phyloP scores from a whole-genome alignment of 2,113 vertebrate genomes.

The Phrynosoma blainvillii region DNA sequence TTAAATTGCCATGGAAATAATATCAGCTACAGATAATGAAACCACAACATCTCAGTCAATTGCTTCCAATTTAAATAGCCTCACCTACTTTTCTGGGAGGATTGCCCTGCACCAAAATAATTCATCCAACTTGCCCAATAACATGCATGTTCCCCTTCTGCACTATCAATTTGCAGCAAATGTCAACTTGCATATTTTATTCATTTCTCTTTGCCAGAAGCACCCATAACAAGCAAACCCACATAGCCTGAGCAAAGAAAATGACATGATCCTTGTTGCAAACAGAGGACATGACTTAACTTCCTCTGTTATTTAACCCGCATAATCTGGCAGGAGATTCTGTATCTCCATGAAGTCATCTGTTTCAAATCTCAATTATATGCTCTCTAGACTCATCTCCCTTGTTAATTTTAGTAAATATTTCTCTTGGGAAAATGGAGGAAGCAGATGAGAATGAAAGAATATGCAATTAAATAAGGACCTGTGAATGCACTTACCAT shows the following conservation, averaged over 20 bases:
- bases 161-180: conserved; percentile 20
- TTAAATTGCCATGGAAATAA: conserved; percentile 31
- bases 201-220: conserved; percentile 11
- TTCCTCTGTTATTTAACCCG: conserved; percentile 24
- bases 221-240: conserved; percentile 1
- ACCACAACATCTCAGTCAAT: background rate
- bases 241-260: conserved; percentile 43
- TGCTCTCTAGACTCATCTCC: background rate
- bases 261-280: conserved; percentile 16
- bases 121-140: conserved; percentile 42
- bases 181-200: conserved; percentile 22
- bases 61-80: conserved; percentile 11
- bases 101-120: background rate
- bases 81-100: background rate
- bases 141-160: conserved; percentile 8
- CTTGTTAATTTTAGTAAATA: conserved; percentile 20
- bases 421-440: conserved; percentile 36
- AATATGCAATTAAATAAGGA: background rate
- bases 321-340: conserved; percentile 41
- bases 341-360: conserved; percentile 36
- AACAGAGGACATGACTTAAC: conserved; percentile 23
- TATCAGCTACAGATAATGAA: background rate
- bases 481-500: background rate
- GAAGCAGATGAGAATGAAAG: background rate
- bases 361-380: conserved; percentile 53